Percentiles rank a stretch among this genome's conserved stretches.
These are phyloP conservation scores for Clarias fuscus DNA, from an alignment of 2,797 vertebrate genomes.

Conservation along the genomic window DNA sequence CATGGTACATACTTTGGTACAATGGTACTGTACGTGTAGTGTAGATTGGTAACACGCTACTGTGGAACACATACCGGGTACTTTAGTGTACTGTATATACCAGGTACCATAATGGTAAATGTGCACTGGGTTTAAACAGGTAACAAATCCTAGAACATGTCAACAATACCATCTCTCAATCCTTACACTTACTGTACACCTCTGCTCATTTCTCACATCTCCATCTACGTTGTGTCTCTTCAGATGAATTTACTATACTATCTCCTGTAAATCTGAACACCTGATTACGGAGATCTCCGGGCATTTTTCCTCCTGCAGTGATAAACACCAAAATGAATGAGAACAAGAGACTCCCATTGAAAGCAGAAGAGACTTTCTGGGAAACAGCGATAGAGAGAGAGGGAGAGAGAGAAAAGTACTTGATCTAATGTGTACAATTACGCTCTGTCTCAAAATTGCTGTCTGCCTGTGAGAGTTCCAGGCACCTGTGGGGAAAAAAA, in stretches of 20 bases:
- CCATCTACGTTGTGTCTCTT: neutral
- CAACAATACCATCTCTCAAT: no score
- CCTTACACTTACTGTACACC: neutral
- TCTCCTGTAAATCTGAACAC: neutral
- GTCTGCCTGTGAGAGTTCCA: neutral
- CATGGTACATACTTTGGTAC: no score
- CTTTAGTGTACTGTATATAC: no score
- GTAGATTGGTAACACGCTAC: no score
- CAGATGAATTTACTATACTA: neutral
- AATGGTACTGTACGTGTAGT: no score
- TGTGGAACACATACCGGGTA: no score
- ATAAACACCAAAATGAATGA: neutral
- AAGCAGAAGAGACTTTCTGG: neutral
- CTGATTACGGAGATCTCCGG: neutral
- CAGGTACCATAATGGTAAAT: no score
- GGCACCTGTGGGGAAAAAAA: neutral
- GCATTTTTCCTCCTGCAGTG: neutral
- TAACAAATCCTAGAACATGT: neutral
- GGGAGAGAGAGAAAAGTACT: neutral
- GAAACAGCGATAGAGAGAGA: neutral
- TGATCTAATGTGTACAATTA: conserved; percentile 8
- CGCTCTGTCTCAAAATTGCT: neutral
- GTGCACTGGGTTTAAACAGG: neutral
- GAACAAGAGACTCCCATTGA: neutral
- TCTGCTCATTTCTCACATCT: neutral